Evolutionary conservation across 2,113 vertebrate genomes (phyloP), one percentile per base, ranked within the genome.

Genomic region (Rhegmatorhina hoffmannsi): DNA sequence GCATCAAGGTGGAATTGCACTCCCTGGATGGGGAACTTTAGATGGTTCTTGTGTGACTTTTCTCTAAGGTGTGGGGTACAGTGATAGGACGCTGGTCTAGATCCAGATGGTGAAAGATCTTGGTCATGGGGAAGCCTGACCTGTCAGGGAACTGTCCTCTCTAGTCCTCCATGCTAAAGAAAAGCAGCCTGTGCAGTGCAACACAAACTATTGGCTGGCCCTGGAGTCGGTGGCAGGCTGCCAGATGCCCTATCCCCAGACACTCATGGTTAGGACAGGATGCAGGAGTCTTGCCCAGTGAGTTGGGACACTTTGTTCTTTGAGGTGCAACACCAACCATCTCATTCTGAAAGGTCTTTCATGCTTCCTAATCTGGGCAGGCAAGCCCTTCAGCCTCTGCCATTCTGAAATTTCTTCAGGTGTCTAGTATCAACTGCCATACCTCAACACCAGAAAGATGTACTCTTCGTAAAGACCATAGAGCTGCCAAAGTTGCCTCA

Each of bases 121-220:
- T 75, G 23, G 6, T 87, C 13, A 3, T 53, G 20, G 10, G 13
- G 9, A 78, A 28, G 10, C 53, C n/a, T 67, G 52, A 38, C 13
- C 13, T 84, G n/a, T 26, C 28, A 49, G 15, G 34, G 10, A 53
- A 10, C 33, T 73, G 18, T 12, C 18, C 25, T 40, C 25, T 52
- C 23, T 52, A 46, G 25, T 47, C 20, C 13, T 46, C 20, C 0
- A 2, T 16, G 25, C 31, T 55, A 46, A 73, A 43, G 7, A 1
- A 59, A 50, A 86, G 21, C 26, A 72, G 38, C 13, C 2, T 3
- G 40, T 12, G 21, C 20, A 63, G 19, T 56, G 38, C 31, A 26
- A 31, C 1, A 6, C 33, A 72, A 92, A 40, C 25, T 13, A 36
- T 34, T 0, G 1, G 1, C 2, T 1, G 7, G 19, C 40, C 52